phyloP scores from a whole-genome alignment of 1,140 invertebrate genomes.

The Babylonia areolata region DNA sequence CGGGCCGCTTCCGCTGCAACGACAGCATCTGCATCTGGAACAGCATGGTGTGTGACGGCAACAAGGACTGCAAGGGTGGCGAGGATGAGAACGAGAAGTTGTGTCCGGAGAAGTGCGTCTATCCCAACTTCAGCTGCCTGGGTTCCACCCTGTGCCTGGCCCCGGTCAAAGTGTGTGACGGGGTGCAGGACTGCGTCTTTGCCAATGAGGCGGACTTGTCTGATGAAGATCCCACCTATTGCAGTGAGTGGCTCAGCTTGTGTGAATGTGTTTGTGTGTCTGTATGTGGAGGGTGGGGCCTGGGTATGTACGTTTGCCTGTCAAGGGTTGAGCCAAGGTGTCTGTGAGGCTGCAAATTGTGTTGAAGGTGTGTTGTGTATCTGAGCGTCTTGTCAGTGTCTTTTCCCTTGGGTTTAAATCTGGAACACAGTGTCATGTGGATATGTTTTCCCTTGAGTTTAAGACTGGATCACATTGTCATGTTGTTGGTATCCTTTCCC shows the following conservation, averaged over 20 bases:
- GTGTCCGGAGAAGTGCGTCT: conserved; percentile 44
- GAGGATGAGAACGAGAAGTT: conserved; percentile 74
- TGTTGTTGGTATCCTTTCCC: no score
- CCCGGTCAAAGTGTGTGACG: conserved; percentile 86
- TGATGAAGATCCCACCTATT: conserved; percentile 81
- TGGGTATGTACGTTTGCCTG: no score
- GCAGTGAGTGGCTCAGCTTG: conserved; percentile 34
- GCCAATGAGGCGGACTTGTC: conserved; percentile 83
- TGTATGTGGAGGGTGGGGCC: no score
- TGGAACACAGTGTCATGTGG: no score
- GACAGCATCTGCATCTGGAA: conserved; percentile 86
- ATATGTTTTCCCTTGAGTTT: no score
- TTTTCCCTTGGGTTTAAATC: no score
- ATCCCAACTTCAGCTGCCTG: conserved; percentile 24
- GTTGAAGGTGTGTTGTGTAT: no score
- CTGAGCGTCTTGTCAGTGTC: no score
- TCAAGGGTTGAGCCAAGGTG: no score
- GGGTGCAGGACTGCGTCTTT: conserved; percentile 87
- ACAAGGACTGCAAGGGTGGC: conserved; percentile 76
- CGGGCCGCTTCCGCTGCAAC: conserved; percentile 76
- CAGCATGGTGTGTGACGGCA: conserved; percentile 83
- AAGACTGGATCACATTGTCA: no score
- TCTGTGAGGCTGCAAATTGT: no score
- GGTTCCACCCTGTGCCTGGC: conserved; percentile 80
- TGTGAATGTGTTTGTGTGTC: no score